These are phyloP conservation scores for Hypothenemus hampei DNA, from an alignment of 1,140 invertebrate species.

Conservation along the genomic window DNA sequence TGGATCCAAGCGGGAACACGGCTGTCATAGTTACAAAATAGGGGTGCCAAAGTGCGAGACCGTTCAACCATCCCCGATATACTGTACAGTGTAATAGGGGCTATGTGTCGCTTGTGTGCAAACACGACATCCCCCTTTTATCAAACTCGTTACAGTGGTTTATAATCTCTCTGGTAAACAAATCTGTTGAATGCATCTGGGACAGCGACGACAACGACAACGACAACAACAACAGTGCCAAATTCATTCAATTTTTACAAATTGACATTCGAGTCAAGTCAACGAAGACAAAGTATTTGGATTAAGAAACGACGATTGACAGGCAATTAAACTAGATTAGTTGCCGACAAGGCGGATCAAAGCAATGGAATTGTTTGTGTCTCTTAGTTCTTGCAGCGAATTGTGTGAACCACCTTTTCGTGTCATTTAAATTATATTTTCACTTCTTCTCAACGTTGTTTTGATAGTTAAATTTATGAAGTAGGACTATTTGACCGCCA, in stretches of 20 bases:
- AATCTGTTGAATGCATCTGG: slow-evolving; percentile 20
- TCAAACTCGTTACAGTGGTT: slow-evolving; percentile 6
- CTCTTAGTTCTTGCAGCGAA: too few relatives aligned
- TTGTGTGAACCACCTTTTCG: too few relatives aligned
- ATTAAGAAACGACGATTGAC: too few relatives aligned
- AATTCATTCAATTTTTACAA: too few relatives aligned
- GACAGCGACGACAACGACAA: not conserved
- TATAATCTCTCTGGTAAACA: slow-evolving; percentile 19
- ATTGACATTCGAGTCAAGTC: too few relatives aligned
- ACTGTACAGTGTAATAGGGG: too few relatives aligned
- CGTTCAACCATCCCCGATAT: not conserved
- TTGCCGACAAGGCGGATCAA: too few relatives aligned
- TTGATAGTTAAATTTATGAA: slow-evolving; percentile 26
- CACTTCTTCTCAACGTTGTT: slow-evolving; percentile 22
- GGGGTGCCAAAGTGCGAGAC: slow-evolving; percentile 12
- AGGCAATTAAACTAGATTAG: too few relatives aligned
- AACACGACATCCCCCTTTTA: slow-evolving; percentile 11
- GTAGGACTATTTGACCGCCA: slow-evolving; percentile 24
- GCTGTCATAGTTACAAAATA: slow-evolving; percentile 18
- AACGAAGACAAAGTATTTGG: too few relatives aligned
- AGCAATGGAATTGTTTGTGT: too few relatives aligned
- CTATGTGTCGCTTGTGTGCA: slow-evolving; percentile 13
- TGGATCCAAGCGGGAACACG: not conserved
- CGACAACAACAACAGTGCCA: too few relatives aligned
- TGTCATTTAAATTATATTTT: slow-evolving; percentile 16